Evolutionary conservation across 2,113 vertebrate species (phyloP).

Genomic region (Tychaedon coryphoeus): DNA sequence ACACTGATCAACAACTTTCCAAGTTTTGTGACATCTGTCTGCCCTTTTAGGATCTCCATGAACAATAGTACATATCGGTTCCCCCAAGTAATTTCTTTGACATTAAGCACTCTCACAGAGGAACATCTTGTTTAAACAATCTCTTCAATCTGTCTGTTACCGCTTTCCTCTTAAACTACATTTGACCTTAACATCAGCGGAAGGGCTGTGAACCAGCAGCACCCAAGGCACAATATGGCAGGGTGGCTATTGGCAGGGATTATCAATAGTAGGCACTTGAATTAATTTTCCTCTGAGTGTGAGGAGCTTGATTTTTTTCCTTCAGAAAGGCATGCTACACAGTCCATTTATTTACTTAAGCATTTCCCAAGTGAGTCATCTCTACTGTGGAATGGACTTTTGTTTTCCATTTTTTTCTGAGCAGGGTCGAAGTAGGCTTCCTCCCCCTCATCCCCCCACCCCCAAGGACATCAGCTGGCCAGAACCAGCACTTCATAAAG

Average conservation of each 20-base stretch:
- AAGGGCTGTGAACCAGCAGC: not conserved
- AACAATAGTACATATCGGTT: not conserved
- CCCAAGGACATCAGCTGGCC: not conserved
- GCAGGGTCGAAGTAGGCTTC: not conserved
- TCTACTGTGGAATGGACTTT: not conserved
- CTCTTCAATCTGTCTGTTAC: not conserved
- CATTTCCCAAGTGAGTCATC: slow-evolving; percentile 11
- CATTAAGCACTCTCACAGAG: not conserved
- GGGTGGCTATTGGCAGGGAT: not conserved
- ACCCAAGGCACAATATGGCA: not conserved
- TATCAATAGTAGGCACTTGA: not conserved
- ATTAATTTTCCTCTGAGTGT: not conserved
- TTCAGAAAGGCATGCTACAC: not conserved
- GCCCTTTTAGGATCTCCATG: not conserved
- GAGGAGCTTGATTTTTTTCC: not conserved
- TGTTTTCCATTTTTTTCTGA: not conserved
- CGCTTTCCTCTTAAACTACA: not conserved
- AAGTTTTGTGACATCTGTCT: not conserved
- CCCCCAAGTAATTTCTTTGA: not conserved
- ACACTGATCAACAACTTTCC: not conserved
- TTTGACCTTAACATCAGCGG: not conserved
- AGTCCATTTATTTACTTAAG: slow-evolving; percentile 43
- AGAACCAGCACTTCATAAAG: not conserved
- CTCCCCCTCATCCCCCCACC: not conserved
- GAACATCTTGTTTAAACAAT: slow-evolving; percentile 26